Percentiles rank a stretch among this genome's conserved stretches.
Conservation (phyloP, 2,888 invertebrate species). For the Cyclophora albipunctata region DNA sequence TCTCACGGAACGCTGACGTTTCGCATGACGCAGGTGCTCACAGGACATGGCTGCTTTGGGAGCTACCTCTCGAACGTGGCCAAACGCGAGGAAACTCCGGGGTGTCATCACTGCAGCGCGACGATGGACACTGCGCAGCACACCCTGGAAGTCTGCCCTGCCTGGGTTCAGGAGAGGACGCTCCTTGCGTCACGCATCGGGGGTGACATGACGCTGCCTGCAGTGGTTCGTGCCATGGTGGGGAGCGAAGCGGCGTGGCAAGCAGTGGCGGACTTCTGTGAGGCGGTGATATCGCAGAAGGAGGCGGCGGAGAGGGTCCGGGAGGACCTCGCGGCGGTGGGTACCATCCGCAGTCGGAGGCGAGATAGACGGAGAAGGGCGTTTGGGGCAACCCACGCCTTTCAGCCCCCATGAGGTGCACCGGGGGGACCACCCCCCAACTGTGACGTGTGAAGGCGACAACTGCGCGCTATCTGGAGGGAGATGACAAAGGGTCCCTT, state of each 20-base stretch:
- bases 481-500: too few species aligned
- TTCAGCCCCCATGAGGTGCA: too few species aligned
- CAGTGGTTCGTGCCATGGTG: constrained; percentile 4
- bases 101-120: neutral
- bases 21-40: neutral
- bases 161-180: neutral
- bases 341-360: neutral
- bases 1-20: neutral
- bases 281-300: constrained; percentile 1
- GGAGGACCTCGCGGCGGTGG: too few species aligned
- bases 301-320: constrained; percentile 1
- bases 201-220: constrained; percentile 3
- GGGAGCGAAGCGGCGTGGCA: constrained; percentile 7
- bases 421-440: too few species aligned
- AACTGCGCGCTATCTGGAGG: too few species aligned
- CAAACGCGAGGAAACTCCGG: neutral
- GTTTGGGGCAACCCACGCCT: too few species aligned
- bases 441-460: too few species aligned
- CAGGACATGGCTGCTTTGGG: neutral
- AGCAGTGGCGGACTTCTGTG: constrained; percentile 7
- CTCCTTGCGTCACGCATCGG: neutral
- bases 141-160: neutral
- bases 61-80: neutral
- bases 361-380: neutral
- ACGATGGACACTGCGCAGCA: neutral